Evolutionary conservation across 2,113 vertebrate species (phyloP).

Genomic region (Callipepla squamata): DNA sequence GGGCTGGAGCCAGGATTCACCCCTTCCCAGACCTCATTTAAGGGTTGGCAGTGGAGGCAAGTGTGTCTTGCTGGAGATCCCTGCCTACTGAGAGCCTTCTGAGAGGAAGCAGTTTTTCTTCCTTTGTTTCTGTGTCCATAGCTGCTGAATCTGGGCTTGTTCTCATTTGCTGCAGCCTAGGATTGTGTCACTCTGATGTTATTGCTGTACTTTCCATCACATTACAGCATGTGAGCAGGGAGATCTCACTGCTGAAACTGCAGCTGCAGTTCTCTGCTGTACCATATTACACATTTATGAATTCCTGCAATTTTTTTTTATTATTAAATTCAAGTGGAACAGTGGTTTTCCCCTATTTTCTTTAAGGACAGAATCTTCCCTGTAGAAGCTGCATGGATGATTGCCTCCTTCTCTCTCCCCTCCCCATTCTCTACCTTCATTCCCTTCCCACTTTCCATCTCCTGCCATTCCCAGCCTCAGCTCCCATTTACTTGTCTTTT

Average conservation of each 20-base stretch:
- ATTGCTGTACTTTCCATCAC: too few relatives aligned
- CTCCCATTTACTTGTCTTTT: background rate
- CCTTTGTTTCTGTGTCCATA: too few relatives aligned
- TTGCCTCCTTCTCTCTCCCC: background rate
- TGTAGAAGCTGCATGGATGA: background rate
- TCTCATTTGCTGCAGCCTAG: too few relatives aligned
- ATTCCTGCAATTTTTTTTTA: background rate
- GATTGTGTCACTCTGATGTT: too few relatives aligned
- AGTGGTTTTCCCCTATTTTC: background rate
- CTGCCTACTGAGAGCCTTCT: too few relatives aligned
- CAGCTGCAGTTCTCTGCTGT: background rate
- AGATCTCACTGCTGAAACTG: background rate
- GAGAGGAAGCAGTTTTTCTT: too few relatives aligned
- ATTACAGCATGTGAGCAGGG: background rate
- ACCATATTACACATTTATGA: accelerated
- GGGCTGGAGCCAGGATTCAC: too few relatives aligned
- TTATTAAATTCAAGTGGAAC: background rate
- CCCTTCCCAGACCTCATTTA: too few relatives aligned
- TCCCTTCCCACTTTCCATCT: background rate
- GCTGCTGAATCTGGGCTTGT: too few relatives aligned
- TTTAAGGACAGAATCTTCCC: background rate
- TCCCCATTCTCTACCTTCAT: background rate
- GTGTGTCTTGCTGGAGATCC: too few relatives aligned
- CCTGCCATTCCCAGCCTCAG: background rate
- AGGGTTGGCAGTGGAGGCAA: too few relatives aligned